These are phyloP conservation scores for Apotomis capreana DNA, from an alignment of 2,888 invertebrate genomes.

Conservation along the genomic window DNA sequence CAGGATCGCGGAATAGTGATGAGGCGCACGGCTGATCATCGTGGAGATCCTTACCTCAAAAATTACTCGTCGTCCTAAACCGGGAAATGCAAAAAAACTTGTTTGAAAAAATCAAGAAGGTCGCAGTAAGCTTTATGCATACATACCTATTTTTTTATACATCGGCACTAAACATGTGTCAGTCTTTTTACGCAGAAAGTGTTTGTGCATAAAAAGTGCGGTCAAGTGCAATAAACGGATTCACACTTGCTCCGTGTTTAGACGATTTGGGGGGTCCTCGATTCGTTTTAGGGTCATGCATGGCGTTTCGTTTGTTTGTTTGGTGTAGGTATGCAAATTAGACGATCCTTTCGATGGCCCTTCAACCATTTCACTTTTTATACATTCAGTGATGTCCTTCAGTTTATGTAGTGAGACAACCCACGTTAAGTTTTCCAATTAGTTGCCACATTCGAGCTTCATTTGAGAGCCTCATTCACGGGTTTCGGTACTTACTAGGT, in stretches of 20 bases:
- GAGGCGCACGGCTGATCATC: too few species aligned
- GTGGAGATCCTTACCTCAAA: too few species aligned
- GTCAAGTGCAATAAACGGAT: slow-evolving; percentile 57
- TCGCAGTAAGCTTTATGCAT: background rate
- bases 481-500: too few species aligned
- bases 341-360: background rate
- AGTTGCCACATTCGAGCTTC: too few species aligned
- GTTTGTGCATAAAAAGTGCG: slow-evolving; percentile 62
- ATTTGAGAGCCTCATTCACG: too few species aligned
- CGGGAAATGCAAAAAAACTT: background rate
- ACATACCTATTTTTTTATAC: background rate
- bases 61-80: too few species aligned
- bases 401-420: too few species aligned
- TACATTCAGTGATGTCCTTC: too few species aligned
- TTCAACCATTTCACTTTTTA: too few species aligned
- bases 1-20: too few species aligned
- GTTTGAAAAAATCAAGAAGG: slow-evolving; percentile 6
- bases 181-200: slow-evolving; percentile 22
- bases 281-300: slow-evolving; percentile 7
- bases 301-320: slow-evolving; percentile 10
- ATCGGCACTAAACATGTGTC: slow-evolving; percentile 47
- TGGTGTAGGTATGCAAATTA: background rate
- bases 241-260: slow-evolving; percentile 53
- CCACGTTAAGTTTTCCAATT: too few species aligned
- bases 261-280: slow-evolving; percentile 59